Conservation (phyloP, 2,888 invertebrate species). For the Serripes groenlandicus region DNA sequence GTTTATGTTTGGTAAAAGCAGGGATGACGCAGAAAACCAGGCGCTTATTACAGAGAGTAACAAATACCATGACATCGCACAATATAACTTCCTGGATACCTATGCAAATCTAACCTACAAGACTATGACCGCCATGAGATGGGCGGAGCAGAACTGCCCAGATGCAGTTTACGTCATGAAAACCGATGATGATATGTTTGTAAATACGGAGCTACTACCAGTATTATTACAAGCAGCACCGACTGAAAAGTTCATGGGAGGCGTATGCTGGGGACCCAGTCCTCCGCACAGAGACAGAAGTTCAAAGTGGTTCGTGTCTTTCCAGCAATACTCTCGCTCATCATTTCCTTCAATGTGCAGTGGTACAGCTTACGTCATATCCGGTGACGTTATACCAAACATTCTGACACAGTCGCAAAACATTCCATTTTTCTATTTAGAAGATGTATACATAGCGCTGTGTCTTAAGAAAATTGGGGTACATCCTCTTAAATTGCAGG, state of each 20-base stretch:
- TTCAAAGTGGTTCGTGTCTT: slow-evolving; percentile 79
- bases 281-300: slow-evolving; percentile 70
- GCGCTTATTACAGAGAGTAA: slow-evolving; percentile 62
- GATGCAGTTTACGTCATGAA: slow-evolving; percentile 79
- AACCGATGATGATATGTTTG: slow-evolving; percentile 80
- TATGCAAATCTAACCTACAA: slow-evolving; percentile 80
- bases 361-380: slow-evolving; percentile 78
- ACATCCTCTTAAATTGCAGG: slow-evolving; percentile 63
- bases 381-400: slow-evolving; percentile 63
- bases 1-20: slow-evolving; percentile 68
- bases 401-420: slow-evolving; percentile 68
- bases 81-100: slow-evolving; percentile 73
- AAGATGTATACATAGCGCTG: slow-evolving; percentile 79
- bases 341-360: slow-evolving; percentile 76
- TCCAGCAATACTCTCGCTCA: slow-evolving; percentile 61
- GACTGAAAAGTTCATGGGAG: slow-evolving; percentile 69
- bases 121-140: slow-evolving; percentile 72
- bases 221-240: slow-evolving; percentile 71
- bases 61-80: slow-evolving; percentile 69
- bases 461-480: slow-evolving; percentile 71
- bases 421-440: slow-evolving; percentile 79
- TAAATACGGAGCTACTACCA: slow-evolving; percentile 75
- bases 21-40: slow-evolving; percentile 27
- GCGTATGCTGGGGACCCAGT: slow-evolving; percentile 76
- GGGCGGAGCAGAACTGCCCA: slow-evolving; percentile 69